phyloP scores from a whole-genome alignment of 2,113 vertebrate genomes.

The Thalassoma bifasciatum region DNA sequence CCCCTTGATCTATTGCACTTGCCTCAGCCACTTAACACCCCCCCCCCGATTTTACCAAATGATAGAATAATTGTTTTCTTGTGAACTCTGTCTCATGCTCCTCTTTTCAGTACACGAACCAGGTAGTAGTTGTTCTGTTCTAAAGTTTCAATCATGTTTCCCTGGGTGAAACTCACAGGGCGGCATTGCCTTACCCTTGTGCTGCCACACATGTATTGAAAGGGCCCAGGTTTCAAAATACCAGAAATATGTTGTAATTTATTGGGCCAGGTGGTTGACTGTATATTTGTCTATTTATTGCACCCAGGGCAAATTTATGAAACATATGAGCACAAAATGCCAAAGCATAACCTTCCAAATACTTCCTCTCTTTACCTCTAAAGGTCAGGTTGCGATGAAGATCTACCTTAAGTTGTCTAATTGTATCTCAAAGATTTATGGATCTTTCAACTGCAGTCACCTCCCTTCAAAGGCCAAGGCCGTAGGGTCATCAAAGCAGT shows the following conservation, averaged over 20 bases:
- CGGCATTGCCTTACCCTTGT: too few species aligned
- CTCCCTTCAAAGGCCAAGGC: neutral
- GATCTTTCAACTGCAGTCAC: slow-evolving; percentile 11
- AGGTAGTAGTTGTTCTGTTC: too few species aligned
- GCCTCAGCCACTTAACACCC: too few species aligned
- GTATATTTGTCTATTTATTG: slow-evolving; percentile 5
- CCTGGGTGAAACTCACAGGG: too few species aligned
- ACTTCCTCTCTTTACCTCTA: neutral
- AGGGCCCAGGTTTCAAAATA: too few species aligned
- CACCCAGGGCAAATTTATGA: neutral
- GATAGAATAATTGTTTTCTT: too few species aligned
- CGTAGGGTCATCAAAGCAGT: neutral
- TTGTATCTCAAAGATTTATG: slow-evolving; percentile 14
- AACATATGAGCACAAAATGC: slow-evolving; percentile 5
- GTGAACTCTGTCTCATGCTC: too few species aligned
- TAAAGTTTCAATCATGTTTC: too few species aligned
- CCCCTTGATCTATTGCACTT: too few species aligned
- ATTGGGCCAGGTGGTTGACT: neutral
- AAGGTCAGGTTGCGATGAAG: slow-evolving; percentile 5
- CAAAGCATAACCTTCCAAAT: slow-evolving; percentile 12
- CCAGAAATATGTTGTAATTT: neutral
- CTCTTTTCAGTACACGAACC: too few species aligned
- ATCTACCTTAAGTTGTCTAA: neutral
- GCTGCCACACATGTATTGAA: too few species aligned
- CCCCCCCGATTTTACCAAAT: too few species aligned